A percentile compares a stretch with the other conserved stretches of the same genome.
phyloP scores from a whole-genome alignment of 2,113 vertebrate species.

The Myotis yumanensis region DNA sequence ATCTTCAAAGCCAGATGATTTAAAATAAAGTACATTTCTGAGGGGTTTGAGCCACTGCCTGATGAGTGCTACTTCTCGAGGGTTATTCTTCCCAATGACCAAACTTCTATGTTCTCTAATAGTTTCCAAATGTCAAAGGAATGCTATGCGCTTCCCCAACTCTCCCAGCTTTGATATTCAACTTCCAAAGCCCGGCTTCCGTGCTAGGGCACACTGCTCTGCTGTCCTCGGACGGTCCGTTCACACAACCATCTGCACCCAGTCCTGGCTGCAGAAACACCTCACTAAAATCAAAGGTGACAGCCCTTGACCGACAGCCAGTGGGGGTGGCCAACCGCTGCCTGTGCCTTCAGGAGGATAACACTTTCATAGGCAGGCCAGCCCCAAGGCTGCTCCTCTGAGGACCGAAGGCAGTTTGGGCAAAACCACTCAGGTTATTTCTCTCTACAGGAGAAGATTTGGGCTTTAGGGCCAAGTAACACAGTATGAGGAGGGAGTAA shows the following conservation, averaged over 20 bases:
- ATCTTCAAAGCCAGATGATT: background rate
- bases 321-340: background rate
- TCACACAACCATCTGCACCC: background rate
- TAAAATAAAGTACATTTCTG: background rate
- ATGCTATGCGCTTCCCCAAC: fast-evolving
- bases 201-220: fast-evolving
- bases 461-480: background rate
- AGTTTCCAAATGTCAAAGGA: background rate
- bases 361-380: fast-evolving
- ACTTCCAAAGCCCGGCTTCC: background rate
- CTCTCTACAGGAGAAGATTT: fast-evolving
- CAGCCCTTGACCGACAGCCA: fast-evolving
- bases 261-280: background rate
- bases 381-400: background rate
- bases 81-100: background rate
- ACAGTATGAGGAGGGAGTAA: fast-evolving
- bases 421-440: background rate
- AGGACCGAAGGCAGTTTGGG: fast-evolving
- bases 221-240: fast-evolving
- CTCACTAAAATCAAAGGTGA: background rate
- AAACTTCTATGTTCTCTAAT: background rate
- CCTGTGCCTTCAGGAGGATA: background rate
- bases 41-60: background rate
- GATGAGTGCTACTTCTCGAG: fast-evolving
- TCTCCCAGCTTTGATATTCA: background rate